A percentile compares a stretch with the other conserved stretches of the same genome.
Conservation (phyloP, 2,797 vertebrate genomes). For the Ispidina lecontei region DNA sequence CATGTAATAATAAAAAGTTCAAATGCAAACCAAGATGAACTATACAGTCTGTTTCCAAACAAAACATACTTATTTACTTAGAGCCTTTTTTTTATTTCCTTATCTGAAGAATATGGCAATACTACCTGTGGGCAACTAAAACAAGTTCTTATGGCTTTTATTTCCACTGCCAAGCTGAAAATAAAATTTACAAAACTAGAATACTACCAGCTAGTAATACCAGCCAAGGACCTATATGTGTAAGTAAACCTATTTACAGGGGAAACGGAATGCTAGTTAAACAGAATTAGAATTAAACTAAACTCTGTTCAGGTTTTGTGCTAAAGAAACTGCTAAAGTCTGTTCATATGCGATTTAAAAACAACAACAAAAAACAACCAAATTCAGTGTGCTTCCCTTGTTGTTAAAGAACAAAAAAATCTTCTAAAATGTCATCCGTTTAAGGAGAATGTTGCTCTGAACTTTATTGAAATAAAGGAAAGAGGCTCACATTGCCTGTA, state of each 20-base stretch:
- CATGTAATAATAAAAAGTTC: neutral
- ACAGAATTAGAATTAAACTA: neutral
- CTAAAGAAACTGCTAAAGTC: neutral
- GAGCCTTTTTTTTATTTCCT: neutral
- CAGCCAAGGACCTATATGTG: neutral
- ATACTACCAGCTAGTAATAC: neutral
- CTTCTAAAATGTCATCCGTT: neutral
- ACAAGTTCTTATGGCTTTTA: neutral
- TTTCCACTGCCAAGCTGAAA: neutral
- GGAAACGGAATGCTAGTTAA: neutral
- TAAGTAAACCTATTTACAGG: neutral
- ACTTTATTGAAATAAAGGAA: neutral
- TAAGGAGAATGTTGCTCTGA: neutral
- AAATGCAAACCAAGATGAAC: neutral
- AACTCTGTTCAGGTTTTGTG: neutral
- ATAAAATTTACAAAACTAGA: neutral
- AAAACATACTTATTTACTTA: neutral
- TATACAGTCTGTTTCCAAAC: neutral
- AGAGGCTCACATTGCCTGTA: neutral
- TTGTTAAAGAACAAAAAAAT: neutral
- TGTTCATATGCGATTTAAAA: neutral
- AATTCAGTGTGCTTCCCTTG: neutral
- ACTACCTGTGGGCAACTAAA: neutral
- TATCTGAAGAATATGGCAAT: neutral
- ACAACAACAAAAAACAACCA: too few relatives aligned